A percentile compares a stretch with the other conserved stretches of the same genome.
Conservation (phyloP, 2,113 vertebrate species). For the Cyprinodon brontotheroides region DNA sequence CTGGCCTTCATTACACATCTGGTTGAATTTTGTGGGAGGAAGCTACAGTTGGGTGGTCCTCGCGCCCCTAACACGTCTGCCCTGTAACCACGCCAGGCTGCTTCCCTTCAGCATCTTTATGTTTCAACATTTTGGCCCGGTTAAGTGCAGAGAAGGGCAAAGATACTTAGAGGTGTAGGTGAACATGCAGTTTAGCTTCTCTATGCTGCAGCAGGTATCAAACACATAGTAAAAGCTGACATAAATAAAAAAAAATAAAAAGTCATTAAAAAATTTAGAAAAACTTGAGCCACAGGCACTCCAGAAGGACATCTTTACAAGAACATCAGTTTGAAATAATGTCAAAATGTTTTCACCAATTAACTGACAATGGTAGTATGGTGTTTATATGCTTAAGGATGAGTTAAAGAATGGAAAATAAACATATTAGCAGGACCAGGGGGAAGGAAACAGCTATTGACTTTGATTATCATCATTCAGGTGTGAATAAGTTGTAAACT, state of each 20-base stretch:
- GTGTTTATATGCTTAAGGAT: no score
- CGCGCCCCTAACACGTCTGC: conserved; percentile 65
- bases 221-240: not conserved
- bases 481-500: no score
- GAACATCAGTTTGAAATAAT: no score
- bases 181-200: not conserved
- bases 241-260: not conserved
- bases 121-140: conserved; percentile 19
- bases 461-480: no score
- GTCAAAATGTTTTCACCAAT: no score
- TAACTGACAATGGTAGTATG: no score
- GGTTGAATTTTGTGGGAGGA: conserved; percentile 76
- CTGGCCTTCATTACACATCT: conserved; percentile 81
- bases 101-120: conserved; percentile 30
- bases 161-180: not conserved
- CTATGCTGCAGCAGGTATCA: not conserved
- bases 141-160: not conserved
- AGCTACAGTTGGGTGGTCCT: conserved; percentile 75
- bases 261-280: not conserved
- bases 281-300: not conserved
- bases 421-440: no score
- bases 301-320: no score
- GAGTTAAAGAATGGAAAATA: no score
- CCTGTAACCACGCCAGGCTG: conserved; percentile 72
- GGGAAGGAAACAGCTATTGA: no score